A percentile compares a stretch with the other conserved stretches of the same genome.
Conservation (phyloP, 2,797 vertebrate species). For the Decapterus maruadsi region DNA sequence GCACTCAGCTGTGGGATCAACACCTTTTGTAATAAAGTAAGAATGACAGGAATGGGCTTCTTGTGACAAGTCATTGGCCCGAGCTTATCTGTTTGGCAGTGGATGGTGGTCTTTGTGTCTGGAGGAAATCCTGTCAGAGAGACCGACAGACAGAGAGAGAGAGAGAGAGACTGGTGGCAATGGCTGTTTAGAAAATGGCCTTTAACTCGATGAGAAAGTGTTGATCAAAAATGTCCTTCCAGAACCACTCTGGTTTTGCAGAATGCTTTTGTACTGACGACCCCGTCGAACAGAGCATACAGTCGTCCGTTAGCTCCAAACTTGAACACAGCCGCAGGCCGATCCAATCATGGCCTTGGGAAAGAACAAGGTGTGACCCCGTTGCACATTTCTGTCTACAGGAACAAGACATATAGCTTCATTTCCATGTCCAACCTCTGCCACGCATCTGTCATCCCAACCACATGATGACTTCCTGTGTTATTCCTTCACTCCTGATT, state of each 20-base stretch:
- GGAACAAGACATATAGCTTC: slow-evolving; percentile 15
- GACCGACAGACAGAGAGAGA: slow-evolving; percentile 20
- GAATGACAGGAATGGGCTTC: slow-evolving; percentile 82
- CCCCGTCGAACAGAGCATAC: not conserved
- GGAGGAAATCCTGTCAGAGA: slow-evolving; percentile 84
- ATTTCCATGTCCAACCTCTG: slow-evolving; percentile 25
- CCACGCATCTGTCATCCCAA: slow-evolving; percentile 2
- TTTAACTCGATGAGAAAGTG: slow-evolving; percentile 21
- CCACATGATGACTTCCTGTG: not conserved
- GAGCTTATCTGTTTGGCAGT: slow-evolving; percentile 76
- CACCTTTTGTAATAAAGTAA: slow-evolving; percentile 77
- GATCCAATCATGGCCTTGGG: slow-evolving; percentile 27
- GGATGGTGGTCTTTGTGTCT: slow-evolving; percentile 81
- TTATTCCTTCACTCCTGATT: not conserved
- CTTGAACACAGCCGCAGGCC: not conserved
- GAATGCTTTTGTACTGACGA: slow-evolving; percentile 35
- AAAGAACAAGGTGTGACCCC: slow-evolving; percentile 37
- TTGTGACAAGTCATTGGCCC: slow-evolving; percentile 56
- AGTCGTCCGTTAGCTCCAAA: not conserved
- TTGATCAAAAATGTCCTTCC: slow-evolving; percentile 28
- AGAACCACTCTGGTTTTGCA: slow-evolving; percentile 11
- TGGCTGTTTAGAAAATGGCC: slow-evolving; percentile 52
- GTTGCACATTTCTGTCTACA: slow-evolving; percentile 11
- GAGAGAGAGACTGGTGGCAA: slow-evolving; percentile 7
- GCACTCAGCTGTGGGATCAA: slow-evolving; percentile 56